phyloP scores from a whole-genome alignment of 2,888 invertebrate species.

The Cephus sareptanus region DNA sequence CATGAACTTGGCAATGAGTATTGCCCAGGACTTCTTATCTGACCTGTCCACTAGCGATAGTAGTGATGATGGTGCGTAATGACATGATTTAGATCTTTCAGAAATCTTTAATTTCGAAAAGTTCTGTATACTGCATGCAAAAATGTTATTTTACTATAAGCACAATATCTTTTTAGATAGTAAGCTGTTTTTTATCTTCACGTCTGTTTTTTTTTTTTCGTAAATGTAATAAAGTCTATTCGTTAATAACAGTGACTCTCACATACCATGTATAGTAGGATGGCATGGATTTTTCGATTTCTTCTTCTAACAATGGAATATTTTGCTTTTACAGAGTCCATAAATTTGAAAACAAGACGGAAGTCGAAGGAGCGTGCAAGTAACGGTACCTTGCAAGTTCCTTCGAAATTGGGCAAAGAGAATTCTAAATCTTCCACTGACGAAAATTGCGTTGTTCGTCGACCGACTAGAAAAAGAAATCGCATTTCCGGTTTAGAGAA shows the following conservation, averaged over 20 bases:
- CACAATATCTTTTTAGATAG: not conserved
- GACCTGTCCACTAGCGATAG: conserved; percentile 39
- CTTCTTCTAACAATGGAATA: not conserved
- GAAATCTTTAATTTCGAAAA: not conserved
- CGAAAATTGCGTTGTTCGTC: conserved; percentile 2
- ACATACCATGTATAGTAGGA: not conserved
- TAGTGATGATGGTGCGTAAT: conserved; percentile 8
- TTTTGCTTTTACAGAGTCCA: conserved; percentile 5
- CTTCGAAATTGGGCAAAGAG: conserved; percentile 17
- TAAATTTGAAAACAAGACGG: conserved; percentile 12
- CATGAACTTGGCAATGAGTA: conserved; percentile 28
- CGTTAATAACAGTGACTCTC: not conserved
- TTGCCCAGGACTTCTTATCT: conserved; percentile 33
- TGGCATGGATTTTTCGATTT: not conserved
- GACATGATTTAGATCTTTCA: not conserved
- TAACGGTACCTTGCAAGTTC: not conserved
- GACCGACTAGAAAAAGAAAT: conserved; percentile 36
- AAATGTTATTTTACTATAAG: not conserved
- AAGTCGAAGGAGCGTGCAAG: not conserved
- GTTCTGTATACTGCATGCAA: not conserved
- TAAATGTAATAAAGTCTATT: not conserved
- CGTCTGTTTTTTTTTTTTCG: not conserved
- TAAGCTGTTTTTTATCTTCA: not conserved
- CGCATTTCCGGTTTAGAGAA: conserved; percentile 12
- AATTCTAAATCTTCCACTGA: conserved; percentile 21